Evolutionary conservation across 2,113 vertebrate genomes (phyloP), one percentile per base, ranked within the genome.

Genomic region (Pholis gunnellus): DNA sequence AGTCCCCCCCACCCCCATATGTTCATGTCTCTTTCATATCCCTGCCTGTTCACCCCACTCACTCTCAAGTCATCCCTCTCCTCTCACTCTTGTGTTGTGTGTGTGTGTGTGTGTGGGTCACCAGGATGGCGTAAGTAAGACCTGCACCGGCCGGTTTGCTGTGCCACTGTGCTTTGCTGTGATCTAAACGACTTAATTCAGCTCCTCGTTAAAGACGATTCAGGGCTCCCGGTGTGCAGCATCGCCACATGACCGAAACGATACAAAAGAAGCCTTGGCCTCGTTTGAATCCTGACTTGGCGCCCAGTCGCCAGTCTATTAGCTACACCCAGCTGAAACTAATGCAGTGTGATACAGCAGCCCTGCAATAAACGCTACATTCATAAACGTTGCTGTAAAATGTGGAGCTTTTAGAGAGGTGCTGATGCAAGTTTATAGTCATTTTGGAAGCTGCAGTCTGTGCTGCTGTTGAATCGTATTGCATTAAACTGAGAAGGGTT

Each of bases 41-140:
- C 71, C 71, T 94, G 89, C 86, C 50, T 74, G 86, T 91, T 89
- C 72, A 80, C 79, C 78, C 52, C 90, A 82, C 87, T 94, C 87
- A 94, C 91, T 88, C 56, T 93, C 74, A 86, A 91, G 89, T 88
- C 87, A 73, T 92, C 76, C 92, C 88, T 94, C 85, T 95, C 89
- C 93, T 90, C 83, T 94, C 56, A 79, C 92, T 95, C 95, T 97
- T 94, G 94, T 94, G 95, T 93, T 93, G 72, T 92, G 89, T 94
- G 94, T 94, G 94, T 93, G 91, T 89, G 93, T 93, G 72, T 92
- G 89, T 94, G 94, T 94, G 94, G 93, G 91, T 89, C 95, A 87
- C 95, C 97, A 99, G 97, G 95, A 96, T 92, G 95, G 95, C 95
- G 98, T 98, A 98, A 98, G 97, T 99, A 94, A 97, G 95, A 90